These are phyloP conservation scores for Stigmatopora nigra DNA, from an alignment of 2,113 vertebrate species.

Conservation along the genomic window DNA sequence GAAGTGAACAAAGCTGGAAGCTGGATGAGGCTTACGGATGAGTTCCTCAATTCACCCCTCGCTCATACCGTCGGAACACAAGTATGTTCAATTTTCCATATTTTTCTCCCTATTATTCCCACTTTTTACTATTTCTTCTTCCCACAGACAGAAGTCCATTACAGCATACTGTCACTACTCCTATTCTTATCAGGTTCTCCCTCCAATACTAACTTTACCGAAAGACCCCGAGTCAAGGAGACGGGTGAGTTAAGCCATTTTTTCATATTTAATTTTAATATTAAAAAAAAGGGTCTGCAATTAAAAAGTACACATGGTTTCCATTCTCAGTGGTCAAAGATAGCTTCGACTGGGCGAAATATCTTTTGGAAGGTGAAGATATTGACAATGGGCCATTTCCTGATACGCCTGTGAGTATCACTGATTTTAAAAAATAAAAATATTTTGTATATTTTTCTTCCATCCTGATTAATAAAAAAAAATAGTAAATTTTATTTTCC, in stretches of 20 bases:
- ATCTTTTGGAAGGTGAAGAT: conserved; percentile 90
- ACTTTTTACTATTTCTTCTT: neutral
- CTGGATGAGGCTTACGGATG: conserved; percentile 84
- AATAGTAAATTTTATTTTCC: too few species aligned
- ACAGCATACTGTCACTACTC: conserved; percentile 81
- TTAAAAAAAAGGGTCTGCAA: neutral
- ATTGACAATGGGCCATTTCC: conserved; percentile 72
- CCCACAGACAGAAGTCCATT: conserved; percentile 74
- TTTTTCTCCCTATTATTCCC: neutral
- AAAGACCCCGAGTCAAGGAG: conserved; percentile 76
- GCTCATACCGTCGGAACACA: conserved; percentile 75
- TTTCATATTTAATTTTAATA: neutral
- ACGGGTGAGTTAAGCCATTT: conserved; percentile 44
- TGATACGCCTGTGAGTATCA: conserved; percentile 84
- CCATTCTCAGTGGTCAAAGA: conserved; percentile 55
- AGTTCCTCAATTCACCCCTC: conserved; percentile 83
- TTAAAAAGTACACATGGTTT: too few species aligned
- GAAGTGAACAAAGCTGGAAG: conserved; percentile 89
- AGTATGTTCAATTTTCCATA: conserved; percentile 56
- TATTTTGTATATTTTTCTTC: neutral
- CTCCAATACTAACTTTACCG: conserved; percentile 81
- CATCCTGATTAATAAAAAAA: too few species aligned
- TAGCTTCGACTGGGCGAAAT: conserved; percentile 89
- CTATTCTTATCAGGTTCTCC: conserved; percentile 88
- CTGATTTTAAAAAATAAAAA: too few species aligned